A percentile compares a stretch with the other conserved stretches of the same genome.
Conservation (phyloP, 2,797 vertebrate species). For the Podarcis siculus region DNA sequence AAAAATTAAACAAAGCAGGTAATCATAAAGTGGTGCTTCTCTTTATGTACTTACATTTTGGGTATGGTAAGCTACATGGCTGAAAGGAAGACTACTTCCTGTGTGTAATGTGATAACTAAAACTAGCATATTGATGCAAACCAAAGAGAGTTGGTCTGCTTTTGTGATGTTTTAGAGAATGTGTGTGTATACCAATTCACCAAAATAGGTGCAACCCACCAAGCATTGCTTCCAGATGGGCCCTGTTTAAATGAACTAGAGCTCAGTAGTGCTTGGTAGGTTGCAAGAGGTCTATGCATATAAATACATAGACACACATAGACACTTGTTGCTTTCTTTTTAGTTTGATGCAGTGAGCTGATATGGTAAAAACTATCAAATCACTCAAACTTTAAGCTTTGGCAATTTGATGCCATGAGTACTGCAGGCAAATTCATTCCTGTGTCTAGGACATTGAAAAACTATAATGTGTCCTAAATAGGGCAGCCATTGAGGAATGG, state of each 20-base stretch:
- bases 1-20: not conserved
- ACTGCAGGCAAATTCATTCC: not conserved
- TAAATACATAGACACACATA: not conserved
- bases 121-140: no score
- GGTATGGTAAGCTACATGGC: not conserved
- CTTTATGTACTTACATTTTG: not conserved
- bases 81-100: not conserved
- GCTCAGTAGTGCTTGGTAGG: not conserved
- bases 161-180: not conserved
- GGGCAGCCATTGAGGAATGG: no score
- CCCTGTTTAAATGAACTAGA: not conserved
- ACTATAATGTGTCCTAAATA: no score
- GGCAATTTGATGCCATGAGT: not conserved
- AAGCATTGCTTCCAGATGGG: not conserved
- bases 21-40: not conserved
- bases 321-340: not conserved
- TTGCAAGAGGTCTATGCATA: not conserved
- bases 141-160: not conserved
- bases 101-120: no score
- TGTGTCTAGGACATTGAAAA: no score
- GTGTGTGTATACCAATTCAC: not conserved
- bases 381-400: not conserved
- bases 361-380: not conserved
- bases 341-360: not conserved
- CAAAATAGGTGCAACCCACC: not conserved